phyloP scores from a whole-genome alignment of 2,113 vertebrate species.

The Nothoprocta pentlandii region DNA sequence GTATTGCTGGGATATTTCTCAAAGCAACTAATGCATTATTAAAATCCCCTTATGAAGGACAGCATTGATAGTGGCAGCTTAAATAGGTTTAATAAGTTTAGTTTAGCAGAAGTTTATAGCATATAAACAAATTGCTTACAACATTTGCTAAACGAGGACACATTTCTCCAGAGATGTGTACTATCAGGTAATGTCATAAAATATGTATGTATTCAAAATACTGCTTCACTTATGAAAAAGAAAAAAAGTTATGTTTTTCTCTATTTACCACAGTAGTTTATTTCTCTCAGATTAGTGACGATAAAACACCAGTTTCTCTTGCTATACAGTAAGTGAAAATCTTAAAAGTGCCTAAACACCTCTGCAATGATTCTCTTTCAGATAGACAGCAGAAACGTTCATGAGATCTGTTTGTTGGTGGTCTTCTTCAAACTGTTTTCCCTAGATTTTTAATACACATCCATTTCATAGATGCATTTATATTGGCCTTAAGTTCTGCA shows the following conservation, averaged over 20 bases:
- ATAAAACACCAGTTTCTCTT: background rate
- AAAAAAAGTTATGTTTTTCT: background rate
- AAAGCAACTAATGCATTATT: background rate
- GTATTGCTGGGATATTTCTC: background rate
- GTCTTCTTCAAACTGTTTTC: slow-evolving; percentile 37
- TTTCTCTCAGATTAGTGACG: accelerated
- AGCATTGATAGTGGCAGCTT: background rate
- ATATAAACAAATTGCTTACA: background rate
- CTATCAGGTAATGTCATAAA: background rate
- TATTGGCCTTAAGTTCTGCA: slow-evolving; percentile 27
- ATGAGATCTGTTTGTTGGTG: slow-evolving; percentile 40
- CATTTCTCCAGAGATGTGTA: background rate
- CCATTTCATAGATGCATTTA: slow-evolving; percentile 28
- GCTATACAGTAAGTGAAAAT: background rate
- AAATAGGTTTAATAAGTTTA: background rate
- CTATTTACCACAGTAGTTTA: background rate
- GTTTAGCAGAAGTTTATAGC: background rate
- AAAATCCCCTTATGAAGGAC: background rate
- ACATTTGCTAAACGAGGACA: background rate
- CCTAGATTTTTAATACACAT: background rate
- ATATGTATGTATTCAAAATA: background rate
- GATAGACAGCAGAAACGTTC: background rate
- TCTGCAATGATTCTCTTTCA: background rate
- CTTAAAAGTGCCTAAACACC: background rate
- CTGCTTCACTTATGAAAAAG: background rate